A percentile compares a stretch with the other conserved stretches of the same genome.
phyloP scores from a whole-genome alignment of 92 coral and sea anemone genomes.

The Chrysogorgia sp. region DNA sequence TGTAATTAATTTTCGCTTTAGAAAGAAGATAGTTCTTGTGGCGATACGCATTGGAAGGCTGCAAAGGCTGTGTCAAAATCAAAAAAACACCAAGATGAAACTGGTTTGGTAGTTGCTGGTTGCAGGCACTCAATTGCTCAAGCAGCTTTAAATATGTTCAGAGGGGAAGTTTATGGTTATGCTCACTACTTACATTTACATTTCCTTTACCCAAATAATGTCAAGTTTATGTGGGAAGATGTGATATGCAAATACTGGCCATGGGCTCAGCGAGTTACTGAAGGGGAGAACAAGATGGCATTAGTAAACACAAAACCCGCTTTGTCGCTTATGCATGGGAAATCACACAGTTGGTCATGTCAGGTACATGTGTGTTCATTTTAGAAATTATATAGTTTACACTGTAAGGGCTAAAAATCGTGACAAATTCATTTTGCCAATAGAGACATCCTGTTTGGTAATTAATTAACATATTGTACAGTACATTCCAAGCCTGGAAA shows the following conservation, averaged over 20 bases:
- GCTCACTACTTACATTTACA: no score
- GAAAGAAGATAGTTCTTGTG: constrained; percentile 35
- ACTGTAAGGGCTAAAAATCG: background rate
- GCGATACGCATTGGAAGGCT: constrained; percentile 46
- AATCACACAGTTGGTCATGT: constrained; percentile 50
- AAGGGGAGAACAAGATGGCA: no score
- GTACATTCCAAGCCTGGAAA: no score
- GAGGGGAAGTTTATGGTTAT: constrained; percentile 56
- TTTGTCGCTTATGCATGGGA: constrained; percentile 51
- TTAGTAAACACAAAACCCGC: constrained; percentile 43
- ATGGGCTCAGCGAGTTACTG: constrained; percentile 41
- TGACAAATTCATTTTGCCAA: no score
- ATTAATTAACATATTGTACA: no score
- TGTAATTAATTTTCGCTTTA: constrained; percentile 1
- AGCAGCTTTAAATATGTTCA: constrained; percentile 49
- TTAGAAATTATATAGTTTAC: background rate
- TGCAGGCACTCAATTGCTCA: constrained; percentile 55
- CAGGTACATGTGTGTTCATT: no score
- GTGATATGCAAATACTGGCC: constrained; percentile 56
- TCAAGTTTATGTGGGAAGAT: no score
- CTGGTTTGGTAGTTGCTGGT: constrained; percentile 46
- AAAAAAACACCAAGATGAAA: no score
- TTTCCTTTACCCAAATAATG: constrained; percentile 30
- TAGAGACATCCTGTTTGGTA: no score
- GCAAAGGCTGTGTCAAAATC: constrained; percentile 7